Evolutionary conservation across 2,113 vertebrate genomes (phyloP), one percentile per base, ranked within the genome.

Genomic region (Pluvialis apricaria): DNA sequence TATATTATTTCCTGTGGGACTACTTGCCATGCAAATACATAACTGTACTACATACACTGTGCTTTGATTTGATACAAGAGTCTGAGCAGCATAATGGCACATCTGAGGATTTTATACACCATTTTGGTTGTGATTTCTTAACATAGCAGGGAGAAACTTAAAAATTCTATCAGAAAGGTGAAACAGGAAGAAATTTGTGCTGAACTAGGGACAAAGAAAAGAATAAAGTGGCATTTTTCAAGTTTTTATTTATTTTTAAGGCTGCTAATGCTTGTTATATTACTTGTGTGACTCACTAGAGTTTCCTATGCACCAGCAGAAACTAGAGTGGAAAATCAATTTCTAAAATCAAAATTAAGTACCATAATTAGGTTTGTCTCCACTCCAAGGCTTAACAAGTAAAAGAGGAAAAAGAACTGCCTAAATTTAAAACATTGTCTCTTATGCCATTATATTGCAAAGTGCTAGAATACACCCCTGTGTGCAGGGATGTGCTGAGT

Each of bases 261-360:
- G 28, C 65, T 97, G 42, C 80, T 92, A 86, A 93, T 88, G 31
- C 58, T 69, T 90, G 71, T 66, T 91, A 69, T 36, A 90, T 94
- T 92, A 93, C 86, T 94, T 86, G 47, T 65, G 85, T 93, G 91
- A 75, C 70, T 92, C 91, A 75, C 81, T 86, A 60, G 87, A 82
- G 38, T 97, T 97, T 95, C 87, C 89, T 94, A 88, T 77, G 86
- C 82, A 96, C 64, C 76, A 97, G 88, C 94, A 97, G 87, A 97
- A 97, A 94, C 71, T 82, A 84, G 83, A 98, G 70, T 84, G 94
- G 86, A 96, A 98, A 97, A 97, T 97, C 96, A 96, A 97, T 97
- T 97, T 97, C 79, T 95, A 77, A 98, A 97, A 97, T 97, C 64
- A 97, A 97, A 98, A 98, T 97, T 97, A 98, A 97, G 82, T 96